Evolutionary conservation across 2,797 vertebrate genomes (phyloP).

Genomic region (Falco novaeseelandiae): DNA sequence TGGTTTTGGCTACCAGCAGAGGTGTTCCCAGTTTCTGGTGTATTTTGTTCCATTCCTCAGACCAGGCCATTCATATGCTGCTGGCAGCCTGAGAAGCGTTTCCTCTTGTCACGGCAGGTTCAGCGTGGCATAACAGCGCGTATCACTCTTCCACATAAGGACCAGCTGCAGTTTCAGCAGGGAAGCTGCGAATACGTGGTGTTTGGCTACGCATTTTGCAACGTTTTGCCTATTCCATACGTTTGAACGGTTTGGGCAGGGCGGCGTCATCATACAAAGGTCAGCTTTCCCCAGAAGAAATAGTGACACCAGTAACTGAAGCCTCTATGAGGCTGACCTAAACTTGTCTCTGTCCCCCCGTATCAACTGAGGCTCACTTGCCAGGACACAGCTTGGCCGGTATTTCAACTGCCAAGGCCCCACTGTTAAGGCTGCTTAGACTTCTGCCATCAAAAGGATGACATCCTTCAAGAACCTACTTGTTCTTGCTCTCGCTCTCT

Average conservation of each 20-base stretch:
- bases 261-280: not conserved
- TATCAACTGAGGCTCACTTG: not conserved
- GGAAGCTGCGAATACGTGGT: not conserved
- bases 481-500: not conserved
- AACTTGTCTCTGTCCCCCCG: not conserved
- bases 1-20: not conserved
- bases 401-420: not conserved
- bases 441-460: not conserved
- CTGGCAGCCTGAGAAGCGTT: not conserved
- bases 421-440: not conserved
- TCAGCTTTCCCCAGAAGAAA: not conserved
- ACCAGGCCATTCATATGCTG: not conserved
- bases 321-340: not conserved
- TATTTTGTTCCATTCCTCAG: not conserved
- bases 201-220: not conserved
- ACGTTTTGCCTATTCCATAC: not conserved
- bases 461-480: not conserved
- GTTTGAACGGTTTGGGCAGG: not conserved
- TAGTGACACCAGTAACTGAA: not conserved
- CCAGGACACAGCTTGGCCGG: not conserved
- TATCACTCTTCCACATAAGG: not conserved
- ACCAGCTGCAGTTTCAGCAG: not conserved
- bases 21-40: not conserved
- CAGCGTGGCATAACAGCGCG: not conserved
- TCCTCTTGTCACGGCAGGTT: not conserved